phyloP scores from a whole-genome alignment of 2,888 invertebrate species.

The Standfussiana lucernea region DNA sequence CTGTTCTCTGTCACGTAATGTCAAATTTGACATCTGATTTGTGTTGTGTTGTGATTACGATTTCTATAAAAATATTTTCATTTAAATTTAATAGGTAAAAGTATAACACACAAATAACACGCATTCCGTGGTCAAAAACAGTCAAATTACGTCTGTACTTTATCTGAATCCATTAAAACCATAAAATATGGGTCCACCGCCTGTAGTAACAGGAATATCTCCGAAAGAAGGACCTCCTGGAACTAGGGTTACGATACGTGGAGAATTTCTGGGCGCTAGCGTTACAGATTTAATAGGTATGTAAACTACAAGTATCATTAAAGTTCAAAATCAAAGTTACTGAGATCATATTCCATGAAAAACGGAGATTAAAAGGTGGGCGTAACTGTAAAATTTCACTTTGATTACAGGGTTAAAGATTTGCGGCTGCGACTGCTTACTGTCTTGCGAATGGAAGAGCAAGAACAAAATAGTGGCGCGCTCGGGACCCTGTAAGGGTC shows the following conservation, averaged over 20 bases:
- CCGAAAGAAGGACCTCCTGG: conserved; percentile 99
- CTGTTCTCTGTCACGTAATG: background rate
- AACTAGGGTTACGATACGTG: conserved; percentile 97
- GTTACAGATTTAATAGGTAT: conserved; percentile 96
- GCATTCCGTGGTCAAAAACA: background rate
- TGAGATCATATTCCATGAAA: background rate
- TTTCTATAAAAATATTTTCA: conserved; percentile 6
- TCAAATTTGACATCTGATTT: conserved; percentile 31
- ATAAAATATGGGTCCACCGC: conserved; percentile 92
- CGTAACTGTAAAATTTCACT: conserved; percentile 49
- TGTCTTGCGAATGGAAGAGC: conserved; percentile 99
- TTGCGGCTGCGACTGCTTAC: conserved; percentile 98
- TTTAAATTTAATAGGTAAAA: background rate
- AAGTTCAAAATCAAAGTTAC: background rate
- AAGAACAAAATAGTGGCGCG: conserved; percentile 99
- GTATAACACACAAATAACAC: background rate
- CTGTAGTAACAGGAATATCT: conserved; percentile 98
- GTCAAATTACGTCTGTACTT: background rate
- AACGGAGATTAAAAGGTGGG: conserved; percentile 43
- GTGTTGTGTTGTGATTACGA: conserved; percentile 40
- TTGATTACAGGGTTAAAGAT: conserved; percentile 94
- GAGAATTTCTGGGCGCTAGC: conserved; percentile 97
- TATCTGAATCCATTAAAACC: background rate
- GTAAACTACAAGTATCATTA: conserved; percentile 12
- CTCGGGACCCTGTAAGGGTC: conserved; percentile 97